Conservation (phyloP, 1,140 invertebrate species). For the Lanistes nyassanus region DNA sequence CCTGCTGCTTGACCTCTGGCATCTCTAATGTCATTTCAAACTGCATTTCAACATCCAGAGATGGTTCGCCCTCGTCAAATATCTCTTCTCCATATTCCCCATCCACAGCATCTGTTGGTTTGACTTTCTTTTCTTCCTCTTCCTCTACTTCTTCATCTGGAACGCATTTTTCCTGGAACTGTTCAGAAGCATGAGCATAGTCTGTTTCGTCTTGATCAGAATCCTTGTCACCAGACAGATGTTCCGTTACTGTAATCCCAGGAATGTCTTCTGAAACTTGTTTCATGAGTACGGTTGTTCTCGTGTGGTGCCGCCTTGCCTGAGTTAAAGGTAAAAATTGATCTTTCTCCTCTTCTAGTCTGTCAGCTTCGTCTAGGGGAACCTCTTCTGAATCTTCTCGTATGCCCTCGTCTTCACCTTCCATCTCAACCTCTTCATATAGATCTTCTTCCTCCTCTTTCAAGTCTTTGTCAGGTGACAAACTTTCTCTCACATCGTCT, state of each 20-base stretch:
- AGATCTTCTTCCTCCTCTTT: constrained; percentile 13
- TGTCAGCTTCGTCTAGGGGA: constrained; percentile 24
- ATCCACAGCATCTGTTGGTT: constrained; percentile 23
- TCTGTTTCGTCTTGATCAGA: constrained; percentile 22
- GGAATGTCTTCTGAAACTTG: constrained; percentile 72
- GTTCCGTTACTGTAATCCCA: constrained; percentile 77
- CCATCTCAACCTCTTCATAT: constrained; percentile 34
- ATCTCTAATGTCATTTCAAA: constrained; percentile 22
- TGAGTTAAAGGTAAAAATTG: not conserved
- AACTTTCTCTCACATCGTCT: constrained; percentile 47
- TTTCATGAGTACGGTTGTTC: constrained; percentile 39
- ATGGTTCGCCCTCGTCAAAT: not conserved
- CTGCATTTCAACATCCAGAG: constrained; percentile 17
- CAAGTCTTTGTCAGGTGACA: not conserved
- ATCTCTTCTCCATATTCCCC: constrained; percentile 27
- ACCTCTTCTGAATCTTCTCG: constrained; percentile 23
- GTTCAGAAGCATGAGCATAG: constrained; percentile 15
- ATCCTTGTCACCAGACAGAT: constrained; percentile 70
- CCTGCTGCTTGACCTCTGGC: constrained; percentile 23
- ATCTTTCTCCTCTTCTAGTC: constrained; percentile 18
- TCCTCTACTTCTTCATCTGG: constrained; percentile 49
- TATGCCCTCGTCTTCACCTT: constrained; percentile 26
- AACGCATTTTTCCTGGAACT: constrained; percentile 38
- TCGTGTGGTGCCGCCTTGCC: constrained; percentile 13
- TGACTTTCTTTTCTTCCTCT: constrained; percentile 25